Conservation (phyloP, 2,113 vertebrate genomes). For the Hyperoodon ampullatus region DNA sequence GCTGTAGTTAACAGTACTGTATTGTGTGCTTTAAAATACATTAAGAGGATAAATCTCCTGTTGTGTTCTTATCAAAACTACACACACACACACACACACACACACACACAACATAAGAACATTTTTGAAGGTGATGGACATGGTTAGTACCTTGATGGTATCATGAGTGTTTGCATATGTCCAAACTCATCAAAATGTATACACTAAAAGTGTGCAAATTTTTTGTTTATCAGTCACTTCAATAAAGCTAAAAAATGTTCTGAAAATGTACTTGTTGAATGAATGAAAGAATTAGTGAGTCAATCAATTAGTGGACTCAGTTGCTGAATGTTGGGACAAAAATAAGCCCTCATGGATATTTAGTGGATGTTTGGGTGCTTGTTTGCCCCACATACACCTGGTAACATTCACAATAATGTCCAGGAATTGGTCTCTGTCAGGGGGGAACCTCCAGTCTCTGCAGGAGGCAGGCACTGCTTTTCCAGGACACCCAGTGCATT, state of each 20-base stretch:
- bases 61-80: neutral
- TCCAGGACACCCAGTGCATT: rapidly evolving
- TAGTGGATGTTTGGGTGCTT: rapidly evolving
- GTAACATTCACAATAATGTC: neutral
- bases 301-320: neutral
- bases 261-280: neutral
- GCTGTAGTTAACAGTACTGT: neutral
- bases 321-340: rapidly evolving
- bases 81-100: too few relatives aligned
- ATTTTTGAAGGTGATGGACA: neutral
- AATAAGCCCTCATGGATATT: rapidly evolving
- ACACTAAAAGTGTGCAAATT: too few relatives aligned
- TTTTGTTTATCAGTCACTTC: neutral
- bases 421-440: too few relatives aligned
- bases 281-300: neutral
- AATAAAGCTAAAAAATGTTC: neutral
- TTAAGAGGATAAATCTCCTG: neutral
- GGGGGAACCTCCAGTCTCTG: neutral
- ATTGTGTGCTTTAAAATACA: neutral
- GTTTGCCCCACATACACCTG: rapidly evolving
- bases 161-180: neutral
- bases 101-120: neutral
- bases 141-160: neutral
- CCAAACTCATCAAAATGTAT: neutral
- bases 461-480: rapidly evolving